These are phyloP conservation scores for Podocnemis expansa DNA, from an alignment of 2,113 vertebrate species.

Conservation along the genomic window DNA sequence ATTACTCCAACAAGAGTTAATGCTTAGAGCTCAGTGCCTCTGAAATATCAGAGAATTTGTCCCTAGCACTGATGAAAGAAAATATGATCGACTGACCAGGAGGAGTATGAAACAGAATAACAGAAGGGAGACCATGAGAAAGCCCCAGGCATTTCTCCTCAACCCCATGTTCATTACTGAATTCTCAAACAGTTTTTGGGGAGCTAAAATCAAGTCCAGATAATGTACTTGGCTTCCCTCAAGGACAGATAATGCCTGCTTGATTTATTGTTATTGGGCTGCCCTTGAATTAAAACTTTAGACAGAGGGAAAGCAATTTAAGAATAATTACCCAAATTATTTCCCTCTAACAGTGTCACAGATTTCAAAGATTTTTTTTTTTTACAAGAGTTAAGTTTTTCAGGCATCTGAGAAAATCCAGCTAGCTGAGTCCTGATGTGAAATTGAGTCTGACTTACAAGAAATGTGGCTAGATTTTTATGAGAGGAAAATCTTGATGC, in stretches of 20 bases:
- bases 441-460: neutral
- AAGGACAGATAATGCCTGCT: neutral
- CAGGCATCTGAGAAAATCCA: neutral
- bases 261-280: neutral
- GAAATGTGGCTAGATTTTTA: neutral
- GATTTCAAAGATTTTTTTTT: neutral
- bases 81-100: neutral
- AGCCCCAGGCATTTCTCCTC: neutral
- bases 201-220: neutral
- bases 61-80: neutral
- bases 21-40: neutral
- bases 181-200: neutral
- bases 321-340: neutral
- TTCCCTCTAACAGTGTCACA: neutral
- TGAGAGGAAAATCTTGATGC: neutral
- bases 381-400: neutral
- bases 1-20: neutral
- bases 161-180: neutral
- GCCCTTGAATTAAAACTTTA: neutral
- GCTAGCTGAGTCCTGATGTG: neutral
- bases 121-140: neutral
- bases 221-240: too few species aligned
- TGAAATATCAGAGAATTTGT: neutral
- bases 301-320: neutral
- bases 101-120: neutral